Percentiles rank a stretch among this genome's conserved stretches.
Evolutionary conservation across 1,140 invertebrate species (phyloP).

Genomic region (Polyergus mexicanus): DNA sequence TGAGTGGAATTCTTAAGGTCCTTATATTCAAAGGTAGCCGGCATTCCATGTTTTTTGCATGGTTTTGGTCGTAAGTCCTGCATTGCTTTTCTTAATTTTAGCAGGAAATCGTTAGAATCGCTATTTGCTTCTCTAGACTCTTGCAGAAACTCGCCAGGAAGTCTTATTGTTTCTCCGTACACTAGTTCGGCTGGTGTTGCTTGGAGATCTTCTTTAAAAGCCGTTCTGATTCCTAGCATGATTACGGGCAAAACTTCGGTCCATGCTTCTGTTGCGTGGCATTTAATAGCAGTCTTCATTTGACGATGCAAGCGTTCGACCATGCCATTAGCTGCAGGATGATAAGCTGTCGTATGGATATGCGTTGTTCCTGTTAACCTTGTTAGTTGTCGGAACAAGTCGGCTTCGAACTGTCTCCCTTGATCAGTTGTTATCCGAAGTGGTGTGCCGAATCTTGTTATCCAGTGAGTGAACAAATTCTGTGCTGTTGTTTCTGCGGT

Average conservation of each 20-base stretch:
- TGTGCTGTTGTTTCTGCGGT: no score
- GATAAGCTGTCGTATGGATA: neutral
- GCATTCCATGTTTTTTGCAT: neutral
- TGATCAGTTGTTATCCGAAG: no score
- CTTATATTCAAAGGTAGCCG: neutral
- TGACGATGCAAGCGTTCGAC: neutral
- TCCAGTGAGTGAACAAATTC: no score
- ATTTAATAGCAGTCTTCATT: conserved; percentile 44
- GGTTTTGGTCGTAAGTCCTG: neutral
- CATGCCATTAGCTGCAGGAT: neutral
- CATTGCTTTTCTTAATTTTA: neutral
- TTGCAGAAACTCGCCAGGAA: neutral
- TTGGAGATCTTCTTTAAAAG: neutral
- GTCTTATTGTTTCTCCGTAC: neutral
- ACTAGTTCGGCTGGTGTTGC: neutral
- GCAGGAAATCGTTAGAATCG: neutral
- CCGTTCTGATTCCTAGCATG: neutral
- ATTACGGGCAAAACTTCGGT: neutral
- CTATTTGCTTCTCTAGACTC: neutral
- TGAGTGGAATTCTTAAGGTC: neutral
- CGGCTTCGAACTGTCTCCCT: neutral
- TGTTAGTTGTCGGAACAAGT: neutral
- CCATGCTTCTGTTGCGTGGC: conserved; percentile 1
- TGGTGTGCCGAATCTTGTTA: no score
- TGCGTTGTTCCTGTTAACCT: neutral